Conservation (phyloP, 2,888 invertebrate genomes). For the Pseudeuparius sepicola region DNA sequence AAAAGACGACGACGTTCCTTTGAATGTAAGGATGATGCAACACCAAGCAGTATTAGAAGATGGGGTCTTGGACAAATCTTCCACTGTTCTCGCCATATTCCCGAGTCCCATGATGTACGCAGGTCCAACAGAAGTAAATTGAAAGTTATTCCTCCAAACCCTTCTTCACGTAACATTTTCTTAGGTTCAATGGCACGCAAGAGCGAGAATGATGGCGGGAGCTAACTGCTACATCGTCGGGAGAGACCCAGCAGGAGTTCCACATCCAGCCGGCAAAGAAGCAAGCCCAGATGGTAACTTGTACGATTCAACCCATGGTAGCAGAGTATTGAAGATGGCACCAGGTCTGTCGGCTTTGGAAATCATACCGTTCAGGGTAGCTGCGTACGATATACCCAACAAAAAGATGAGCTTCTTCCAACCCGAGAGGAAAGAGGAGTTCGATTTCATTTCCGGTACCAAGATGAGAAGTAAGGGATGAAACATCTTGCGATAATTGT, state of each 20-base stretch:
- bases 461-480: slow-evolving; percentile 64
- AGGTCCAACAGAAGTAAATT: slow-evolving; percentile 83
- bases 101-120: slow-evolving; percentile 99
- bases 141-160: slow-evolving; percentile 4
- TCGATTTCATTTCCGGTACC: slow-evolving; percentile 91
- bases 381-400: slow-evolving; percentile 81
- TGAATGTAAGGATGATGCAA: slow-evolving; percentile 77
- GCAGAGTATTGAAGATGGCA: slow-evolving; percentile 79
- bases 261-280: slow-evolving; percentile 62
- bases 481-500: slow-evolving; percentile 1
- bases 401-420: slow-evolving; percentile 90
- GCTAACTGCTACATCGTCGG: slow-evolving; percentile 97
- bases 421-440: slow-evolving; percentile 76
- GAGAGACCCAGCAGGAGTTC: slow-evolving; percentile 93
- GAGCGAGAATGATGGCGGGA: slow-evolving; percentile 87
- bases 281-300: slow-evolving; percentile 63
- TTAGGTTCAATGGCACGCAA: slow-evolving; percentile 73
- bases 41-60: slow-evolving; percentile 85
- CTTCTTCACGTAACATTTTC: slow-evolving; percentile 1
- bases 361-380: slow-evolving; percentile 96
- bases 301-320: slow-evolving; percentile 87
- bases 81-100: slow-evolving; percentile 89
- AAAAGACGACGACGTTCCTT: slow-evolving; percentile 94
- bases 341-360: slow-evolving; percentile 83
- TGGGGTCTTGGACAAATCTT: slow-evolving; percentile 65